Evolutionary conservation across 2,113 vertebrate species (phyloP).

Genomic region (Smithornis capensis): DNA sequence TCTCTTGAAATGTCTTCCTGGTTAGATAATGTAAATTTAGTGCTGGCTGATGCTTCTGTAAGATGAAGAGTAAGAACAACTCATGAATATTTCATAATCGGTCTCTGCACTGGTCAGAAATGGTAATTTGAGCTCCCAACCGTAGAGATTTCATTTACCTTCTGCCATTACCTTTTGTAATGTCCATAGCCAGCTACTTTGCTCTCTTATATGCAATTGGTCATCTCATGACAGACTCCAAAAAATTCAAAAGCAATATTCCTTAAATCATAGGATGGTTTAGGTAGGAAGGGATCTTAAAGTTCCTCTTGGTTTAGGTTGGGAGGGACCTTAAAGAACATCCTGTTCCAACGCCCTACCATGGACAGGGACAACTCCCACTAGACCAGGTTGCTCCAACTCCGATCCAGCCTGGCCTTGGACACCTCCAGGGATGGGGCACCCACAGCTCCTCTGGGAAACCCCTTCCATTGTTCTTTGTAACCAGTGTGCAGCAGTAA

Average conservation of each 20-base stretch:
- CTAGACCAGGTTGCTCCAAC: accelerated
- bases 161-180: not conserved
- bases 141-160: not conserved
- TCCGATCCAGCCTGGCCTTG: too few species aligned
- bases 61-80: conserved; percentile 12
- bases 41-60: not conserved
- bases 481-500: not conserved
- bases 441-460: not conserved
- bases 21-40: conserved; percentile 32
- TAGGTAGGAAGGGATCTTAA: not conserved
- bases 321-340: not conserved
- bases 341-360: not conserved
- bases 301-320: not conserved
- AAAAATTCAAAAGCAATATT: not conserved
- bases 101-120: conserved; percentile 52
- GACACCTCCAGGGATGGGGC: not conserved
- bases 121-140: conserved; percentile 27
- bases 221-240: not conserved
- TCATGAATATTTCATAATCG: conserved; percentile 61
- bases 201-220: not conserved
- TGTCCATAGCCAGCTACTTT: too few species aligned
- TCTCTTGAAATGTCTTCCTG: not conserved
- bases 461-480: not conserved
- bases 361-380: not conserved
- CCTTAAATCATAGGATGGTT: not conserved